Base-by-base conservation (phyloP, 2,113 vertebrate genomes). In the Gobio gobio region DNA sequence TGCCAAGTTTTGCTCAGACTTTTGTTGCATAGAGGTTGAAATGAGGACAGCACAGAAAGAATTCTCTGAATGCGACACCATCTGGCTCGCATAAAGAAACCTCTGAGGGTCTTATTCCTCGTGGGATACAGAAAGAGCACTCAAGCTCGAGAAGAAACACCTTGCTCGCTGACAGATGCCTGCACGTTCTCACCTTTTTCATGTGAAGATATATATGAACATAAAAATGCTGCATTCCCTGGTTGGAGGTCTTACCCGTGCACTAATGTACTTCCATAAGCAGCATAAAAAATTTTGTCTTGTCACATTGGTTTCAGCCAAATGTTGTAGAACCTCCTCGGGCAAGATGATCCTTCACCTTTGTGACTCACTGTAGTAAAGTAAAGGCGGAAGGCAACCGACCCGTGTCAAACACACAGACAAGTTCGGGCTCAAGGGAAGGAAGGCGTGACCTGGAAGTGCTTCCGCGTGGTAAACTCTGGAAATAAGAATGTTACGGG, bases 1-100 rank as follows among this genome's bases (percentile, higher is more conserved):
- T 84, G 77, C 83, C 83, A 78, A 66, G 68, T 78, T 72, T 61
- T 54, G 26, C 54, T 40, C 58, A 47, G 29, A 82, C 40, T 85
- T 80, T 59, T 82, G 83, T 85, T 74, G 47, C 70, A 40, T 12
- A 47, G 83, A 49, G 83, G 86, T 83, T 83, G 72, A 85, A 74
- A 70, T 40, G 33, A 40, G 64, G 73, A 82, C 77, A 61, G 33
- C 22, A 20, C 72, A 70, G 49, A 20, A 66, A 43, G 79, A 79
- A 75, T 49, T 16, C 81, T 68, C 77, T 87, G 81, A 56, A 80
- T 58, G 49, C n/a, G 64, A 88, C 66, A 82, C 87, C 87, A 85
- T 86, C 83, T 83, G 83, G 79, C 45, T 74, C 66, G 8, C 33
- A 58, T 83, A 49, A 58, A 79, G 43, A 82, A 82, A 82, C 78